Base-by-base conservation (phyloP, 2,113 vertebrate genomes). In the Corynorhinus townsendii region DNA sequence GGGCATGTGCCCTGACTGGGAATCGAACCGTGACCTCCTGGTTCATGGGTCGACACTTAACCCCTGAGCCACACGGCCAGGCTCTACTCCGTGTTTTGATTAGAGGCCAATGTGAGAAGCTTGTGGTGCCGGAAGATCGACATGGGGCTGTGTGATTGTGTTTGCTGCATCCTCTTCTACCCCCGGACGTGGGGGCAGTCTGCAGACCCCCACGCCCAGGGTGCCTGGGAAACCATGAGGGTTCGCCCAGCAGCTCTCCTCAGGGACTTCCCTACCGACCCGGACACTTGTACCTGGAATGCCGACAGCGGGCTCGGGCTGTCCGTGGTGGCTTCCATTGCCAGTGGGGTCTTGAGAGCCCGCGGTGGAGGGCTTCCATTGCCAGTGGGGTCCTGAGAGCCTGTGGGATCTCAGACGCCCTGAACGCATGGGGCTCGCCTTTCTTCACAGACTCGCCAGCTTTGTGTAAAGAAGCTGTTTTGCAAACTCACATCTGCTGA, bases 401-500 rank as follows among this genome's bases (percentile, higher is more conserved):
- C 82, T 38, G 2, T 24, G 11, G 62, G 45, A 8, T n/a, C 19
- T 40, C 62, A 59, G 0, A 28, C 49, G 28, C 35, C 59, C 49
- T n/a, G 40, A 43, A 11, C 30, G 3, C 45, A 11, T 43, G 17
- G 20, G 43, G 33, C 47, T 11, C 22, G 49, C 28, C 3, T 87
- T 85, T 33, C 69, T 92, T 69, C 54, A 83, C 19, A 47, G 68
- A 82, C 49, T 45, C 76, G 5, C 28, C n/a, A 49, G 14, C 56
- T 72, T 86, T 43, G 79, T 64, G 94, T 86, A 84, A 90, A 56
- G 33, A 88, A 49, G n/a, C 72, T 86, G n/a, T 52, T 95, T 88
- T 86, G 59, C 69, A 82, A 92, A 90, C 87, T 76, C 73, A 93
- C 38, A 40, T 95, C 71, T 90, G 59, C 72, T 90, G 17, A 93